A percentile compares a stretch with the other conserved stretches of the same genome.
Conservation (phyloP, 2,113 vertebrate genomes). For the Thinocorus orbignyianus region DNA sequence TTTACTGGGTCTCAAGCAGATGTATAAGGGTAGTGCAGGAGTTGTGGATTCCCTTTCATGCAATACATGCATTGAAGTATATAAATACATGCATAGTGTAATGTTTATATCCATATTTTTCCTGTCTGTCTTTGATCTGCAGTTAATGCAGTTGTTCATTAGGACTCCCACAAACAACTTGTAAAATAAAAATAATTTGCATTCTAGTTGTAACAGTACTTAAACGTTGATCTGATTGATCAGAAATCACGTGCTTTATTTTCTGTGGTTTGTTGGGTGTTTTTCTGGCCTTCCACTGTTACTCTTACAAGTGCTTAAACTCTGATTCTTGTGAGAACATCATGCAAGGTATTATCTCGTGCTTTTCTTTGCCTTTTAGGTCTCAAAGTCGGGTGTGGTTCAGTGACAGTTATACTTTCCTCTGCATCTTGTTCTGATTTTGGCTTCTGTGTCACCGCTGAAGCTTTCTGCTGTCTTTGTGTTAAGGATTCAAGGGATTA, state of each 20-base stretch:
- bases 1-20: not conserved
- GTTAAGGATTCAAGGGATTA: not conserved
- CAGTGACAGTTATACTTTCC: not conserved
- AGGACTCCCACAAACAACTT: not conserved
- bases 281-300: not conserved
- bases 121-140: not conserved
- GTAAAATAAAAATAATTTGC: not conserved
- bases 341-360: fast-evolving
- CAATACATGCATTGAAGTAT: too few species aligned
- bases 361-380: not conserved
- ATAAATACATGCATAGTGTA: too few species aligned
- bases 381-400: not conserved
- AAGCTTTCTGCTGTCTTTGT: not conserved
- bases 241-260: not conserved
- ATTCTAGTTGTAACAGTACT: not conserved
- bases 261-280: not conserved
- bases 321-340: not conserved
- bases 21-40: not conserved
- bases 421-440: not conserved
- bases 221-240: not conserved
- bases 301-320: not conserved
- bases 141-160: not conserved
- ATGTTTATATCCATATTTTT: not conserved
- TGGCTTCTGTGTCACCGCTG: not conserved
- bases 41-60: not conserved